Evolutionary conservation across 2,113 vertebrate genomes (phyloP).

Genomic region (Recurvirostra avosetta): DNA sequence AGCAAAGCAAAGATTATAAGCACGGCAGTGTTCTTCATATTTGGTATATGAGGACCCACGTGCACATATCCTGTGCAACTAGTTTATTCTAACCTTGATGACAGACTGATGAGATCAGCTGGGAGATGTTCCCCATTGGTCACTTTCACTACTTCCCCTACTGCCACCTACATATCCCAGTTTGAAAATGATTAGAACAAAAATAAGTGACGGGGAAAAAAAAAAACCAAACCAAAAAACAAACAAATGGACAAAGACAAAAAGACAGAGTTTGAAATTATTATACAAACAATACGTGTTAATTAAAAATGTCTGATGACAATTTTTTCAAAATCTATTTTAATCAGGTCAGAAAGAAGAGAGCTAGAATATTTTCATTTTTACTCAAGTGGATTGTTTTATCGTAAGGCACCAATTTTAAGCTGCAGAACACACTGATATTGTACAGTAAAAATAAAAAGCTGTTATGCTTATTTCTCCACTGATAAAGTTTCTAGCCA

Average conservation of each 20-base stretch:
- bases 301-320: slow-evolving; percentile 74
- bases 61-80: slow-evolving; percentile 67
- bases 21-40: not conserved
- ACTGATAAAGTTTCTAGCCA: not conserved
- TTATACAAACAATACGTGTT: slow-evolving; percentile 79
- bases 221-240: not conserved
- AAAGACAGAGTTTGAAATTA: slow-evolving; percentile 84
- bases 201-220: slow-evolving; percentile 61
- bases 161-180: slow-evolving; percentile 91
- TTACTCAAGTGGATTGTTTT: not conserved
- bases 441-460: not conserved
- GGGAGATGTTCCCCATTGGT: slow-evolving; percentile 98
- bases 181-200: slow-evolving; percentile 80
- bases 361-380: not conserved
- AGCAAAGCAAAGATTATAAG: slow-evolving; percentile 1
- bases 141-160: slow-evolving; percentile 98
- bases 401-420: not conserved
- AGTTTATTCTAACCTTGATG: slow-evolving; percentile 92
- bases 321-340: slow-evolving; percentile 85
- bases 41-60: slow-evolving; percentile 75
- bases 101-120: slow-evolving; percentile 98
- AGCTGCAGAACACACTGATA: not conserved
- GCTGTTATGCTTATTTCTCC: not conserved
- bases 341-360: slow-evolving; percentile 67
- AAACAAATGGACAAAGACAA: slow-evolving; percentile 72